A percentile compares a stretch with the other conserved stretches of the same genome.
Conservation (phyloP, 2,113 vertebrate genomes). For the Panthera leo region DNA sequence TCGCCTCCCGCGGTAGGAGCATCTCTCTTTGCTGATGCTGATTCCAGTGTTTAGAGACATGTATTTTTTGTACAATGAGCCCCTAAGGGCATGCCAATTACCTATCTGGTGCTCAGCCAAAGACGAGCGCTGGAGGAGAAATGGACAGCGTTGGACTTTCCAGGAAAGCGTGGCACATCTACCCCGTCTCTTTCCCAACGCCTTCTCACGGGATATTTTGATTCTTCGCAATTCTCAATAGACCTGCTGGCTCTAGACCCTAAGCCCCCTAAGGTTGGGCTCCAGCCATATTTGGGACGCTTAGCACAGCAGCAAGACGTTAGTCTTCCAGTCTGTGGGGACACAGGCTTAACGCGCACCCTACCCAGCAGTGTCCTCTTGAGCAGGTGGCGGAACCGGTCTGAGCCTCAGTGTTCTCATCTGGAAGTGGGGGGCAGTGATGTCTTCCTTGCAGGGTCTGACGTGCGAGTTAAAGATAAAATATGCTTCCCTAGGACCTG, state of each 20-base stretch:
- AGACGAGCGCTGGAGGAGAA: not conserved
- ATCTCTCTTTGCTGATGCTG: not conserved
- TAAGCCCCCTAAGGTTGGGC: not conserved
- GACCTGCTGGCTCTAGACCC: not conserved
- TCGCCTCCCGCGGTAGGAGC: fast-evolving
- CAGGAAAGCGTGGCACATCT: not conserved
- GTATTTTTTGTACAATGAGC: not conserved
- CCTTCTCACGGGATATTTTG: not conserved
- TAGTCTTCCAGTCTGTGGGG: fast-evolving
- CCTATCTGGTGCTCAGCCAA: not conserved
- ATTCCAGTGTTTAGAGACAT: not conserved
- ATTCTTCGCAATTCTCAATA: not conserved
- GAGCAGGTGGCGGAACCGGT: not conserved
- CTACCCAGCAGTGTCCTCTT: not conserved
- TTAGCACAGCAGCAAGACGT: not conserved
- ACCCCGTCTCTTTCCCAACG: not conserved
- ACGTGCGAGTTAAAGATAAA: not conserved
- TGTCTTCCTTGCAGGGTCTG: not conserved
- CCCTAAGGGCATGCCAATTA: not conserved
- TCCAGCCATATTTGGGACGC: not conserved
- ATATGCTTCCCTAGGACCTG: not conserved
- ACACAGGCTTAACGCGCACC: fast-evolving
- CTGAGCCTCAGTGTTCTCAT: not conserved
- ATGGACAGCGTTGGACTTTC: not conserved
- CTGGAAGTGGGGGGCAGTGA: not conserved